Conservation (phyloP, 2,888 invertebrate genomes). For the Ametastegia equiseti region DNA sequence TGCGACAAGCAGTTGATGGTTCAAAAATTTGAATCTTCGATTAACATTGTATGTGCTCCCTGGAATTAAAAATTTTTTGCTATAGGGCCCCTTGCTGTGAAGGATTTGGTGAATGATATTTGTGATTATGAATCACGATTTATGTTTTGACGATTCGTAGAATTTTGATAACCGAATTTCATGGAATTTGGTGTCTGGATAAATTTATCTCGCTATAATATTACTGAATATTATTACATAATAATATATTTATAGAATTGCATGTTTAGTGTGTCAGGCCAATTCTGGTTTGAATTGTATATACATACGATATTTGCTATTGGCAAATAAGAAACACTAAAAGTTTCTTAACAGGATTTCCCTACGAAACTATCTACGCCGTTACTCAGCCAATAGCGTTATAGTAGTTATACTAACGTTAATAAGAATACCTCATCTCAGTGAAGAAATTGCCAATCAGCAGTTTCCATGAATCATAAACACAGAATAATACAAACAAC, state of each 20-base stretch:
- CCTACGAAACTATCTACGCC: constrained; percentile 22
- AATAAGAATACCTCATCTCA: constrained; percentile 20
- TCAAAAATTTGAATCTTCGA: not conserved
- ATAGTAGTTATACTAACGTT: constrained; percentile 16
- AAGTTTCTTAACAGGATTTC: constrained; percentile 9
- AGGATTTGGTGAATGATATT: not conserved
- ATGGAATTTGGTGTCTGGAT: not conserved
- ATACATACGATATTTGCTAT: constrained; percentile 2
- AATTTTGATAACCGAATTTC: not conserved
- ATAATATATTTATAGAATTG: constrained; percentile 26
- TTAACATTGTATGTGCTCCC: not conserved
- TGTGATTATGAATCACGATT: not conserved
- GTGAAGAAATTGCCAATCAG: not conserved
- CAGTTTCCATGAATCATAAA: constrained; percentile 1
- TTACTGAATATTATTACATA: not conserved
- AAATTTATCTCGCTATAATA: not conserved
- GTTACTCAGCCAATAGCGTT: constrained; percentile 39
- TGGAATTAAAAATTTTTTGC: not conserved
- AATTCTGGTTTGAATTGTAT: constrained; percentile 25
- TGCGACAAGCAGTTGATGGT: not conserved
- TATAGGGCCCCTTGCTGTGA: not conserved
- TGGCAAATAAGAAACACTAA: not conserved
- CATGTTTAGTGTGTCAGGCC: constrained; percentile 27
- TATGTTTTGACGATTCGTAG: not conserved
- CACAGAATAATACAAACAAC: not conserved